Conservation (phyloP, 2,888 invertebrate genomes). For the Branchipolynoe longqiensis region DNA sequence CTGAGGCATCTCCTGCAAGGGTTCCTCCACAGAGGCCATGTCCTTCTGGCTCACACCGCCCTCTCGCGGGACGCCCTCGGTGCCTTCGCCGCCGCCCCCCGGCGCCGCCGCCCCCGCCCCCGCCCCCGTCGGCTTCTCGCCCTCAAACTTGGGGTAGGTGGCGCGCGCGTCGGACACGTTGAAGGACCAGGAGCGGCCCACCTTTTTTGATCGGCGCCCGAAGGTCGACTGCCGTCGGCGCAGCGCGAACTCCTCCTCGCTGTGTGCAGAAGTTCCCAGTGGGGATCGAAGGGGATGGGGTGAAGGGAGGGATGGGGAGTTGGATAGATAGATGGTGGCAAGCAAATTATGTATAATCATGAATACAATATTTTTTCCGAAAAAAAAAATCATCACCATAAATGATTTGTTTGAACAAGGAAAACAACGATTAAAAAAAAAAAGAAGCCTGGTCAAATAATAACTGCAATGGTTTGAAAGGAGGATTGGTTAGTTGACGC, state of each 20-base stretch:
- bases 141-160: constrained; percentile 68
- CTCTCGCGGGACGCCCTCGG: constrained; percentile 7
- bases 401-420: neutral
- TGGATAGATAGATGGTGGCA: neutral
- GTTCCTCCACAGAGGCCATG: constrained; percentile 12
- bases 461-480: too few relatives aligned
- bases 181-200: constrained; percentile 59
- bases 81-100: constrained; percentile 51
- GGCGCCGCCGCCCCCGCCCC: constrained; percentile 43
- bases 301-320: neutral
- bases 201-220: constrained; percentile 48
- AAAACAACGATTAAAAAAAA: too few relatives aligned
- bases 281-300: neutral
- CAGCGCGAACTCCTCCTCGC: constrained; percentile 15
- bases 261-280: neutral
- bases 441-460: too few relatives aligned
- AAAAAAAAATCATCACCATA: too few relatives aligned
- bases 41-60: neutral
- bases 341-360: neutral
- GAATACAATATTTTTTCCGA: too few relatives aligned
- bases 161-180: constrained; percentile 65
- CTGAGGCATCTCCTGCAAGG: constrained; percentile 36
- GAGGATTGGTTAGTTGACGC: too few relatives aligned
- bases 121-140: constrained; percentile 62
- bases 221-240: constrained; percentile 14